Base-by-base conservation (phyloP, 2,888 invertebrate genomes). In the Phania funesta region DNA sequence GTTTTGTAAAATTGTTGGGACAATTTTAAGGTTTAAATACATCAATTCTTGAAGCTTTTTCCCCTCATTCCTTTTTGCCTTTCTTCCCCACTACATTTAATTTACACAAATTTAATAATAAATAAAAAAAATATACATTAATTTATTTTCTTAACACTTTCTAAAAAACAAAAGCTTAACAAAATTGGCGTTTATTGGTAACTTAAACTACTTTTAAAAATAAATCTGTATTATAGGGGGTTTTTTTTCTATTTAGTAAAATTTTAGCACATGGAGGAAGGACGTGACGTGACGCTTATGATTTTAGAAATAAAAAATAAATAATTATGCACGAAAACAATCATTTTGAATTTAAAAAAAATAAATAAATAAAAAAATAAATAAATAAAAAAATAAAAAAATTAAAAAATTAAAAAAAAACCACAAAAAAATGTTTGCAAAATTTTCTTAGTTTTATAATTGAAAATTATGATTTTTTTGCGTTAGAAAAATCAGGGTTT, bases 201-300 rank as follows among this genome's bases (percentile, higher is more conserved):
- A n/a, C 52, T 8, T 44, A 20, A 48, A 50, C 9, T 56, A 32
- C 56, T 56, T 24, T 56, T 48, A 83, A 81, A 65, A 80, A 80
- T 64, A 80, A 54, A 32, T 44, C 83, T 32, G 9, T 29, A 32
- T 46, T 3, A 20, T 16, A 48, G 1, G 18, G 16, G 1, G 16
- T 54, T 73, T 29, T 58, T 41, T 41, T 38, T 62, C 38, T 35
- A 60, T 58, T 74, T 62, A 46, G 58, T 65, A 24, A 60, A 60
- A 6, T 73, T 89, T 89, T 89, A 89, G 89, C 89, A 89, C 89
- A 89, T 89, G 88, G 89, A 89, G 89, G 11, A 38, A 38, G 35
- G 35, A 38, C 35, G 35, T 38, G n/a, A 38, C 2, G 9, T n/a
- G n/a, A n/a, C n/a, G n/a, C n/a, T n/a, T n/a, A n/a, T n/a, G n/a